phyloP scores from a whole-genome alignment of 1,140 invertebrate genomes.

The Philopotamus ludificatus region DNA sequence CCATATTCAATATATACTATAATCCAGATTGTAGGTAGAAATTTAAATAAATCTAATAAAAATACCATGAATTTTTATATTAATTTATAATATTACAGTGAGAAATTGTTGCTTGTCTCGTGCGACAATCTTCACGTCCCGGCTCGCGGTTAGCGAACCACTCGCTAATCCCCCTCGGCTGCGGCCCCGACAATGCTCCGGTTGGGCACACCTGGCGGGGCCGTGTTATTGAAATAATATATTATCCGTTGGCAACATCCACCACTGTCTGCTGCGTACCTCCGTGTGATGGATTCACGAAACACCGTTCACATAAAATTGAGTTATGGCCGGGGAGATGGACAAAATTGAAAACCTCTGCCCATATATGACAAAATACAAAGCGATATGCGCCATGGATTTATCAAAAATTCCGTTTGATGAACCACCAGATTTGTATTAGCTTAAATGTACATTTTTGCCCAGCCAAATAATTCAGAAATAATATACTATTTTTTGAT shows the following conservation, averaged over 20 bases:
- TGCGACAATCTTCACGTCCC: too few species aligned
- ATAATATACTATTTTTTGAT: neutral
- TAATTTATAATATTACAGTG: too few species aligned
- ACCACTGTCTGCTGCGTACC: neutral
- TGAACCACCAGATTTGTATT: neutral
- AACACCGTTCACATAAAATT: conserved; percentile 21
- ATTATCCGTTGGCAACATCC: conserved; percentile 5
- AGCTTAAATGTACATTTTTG: neutral
- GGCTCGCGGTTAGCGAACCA: neutral
- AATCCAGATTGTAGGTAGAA: too few species aligned
- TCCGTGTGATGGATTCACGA: conserved; percentile 18
- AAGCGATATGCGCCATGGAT: neutral
- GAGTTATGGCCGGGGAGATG: conserved; percentile 10
- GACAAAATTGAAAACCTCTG: conserved; percentile 15
- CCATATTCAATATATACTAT: too few species aligned
- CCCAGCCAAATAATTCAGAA: neutral
- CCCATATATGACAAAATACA: neutral
- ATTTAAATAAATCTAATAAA: too few species aligned
- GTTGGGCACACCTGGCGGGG: conserved; percentile 16
- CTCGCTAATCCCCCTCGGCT: neutral
- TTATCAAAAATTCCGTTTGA: conserved; percentile 1
- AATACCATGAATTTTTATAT: too few species aligned
- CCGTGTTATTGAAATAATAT: conserved; percentile 30
- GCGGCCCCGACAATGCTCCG: conserved; percentile 6
- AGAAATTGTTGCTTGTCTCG: too few species aligned